Conservation (phyloP, 2,888 invertebrate species). For the Agonopterix alstromeriana region DNA sequence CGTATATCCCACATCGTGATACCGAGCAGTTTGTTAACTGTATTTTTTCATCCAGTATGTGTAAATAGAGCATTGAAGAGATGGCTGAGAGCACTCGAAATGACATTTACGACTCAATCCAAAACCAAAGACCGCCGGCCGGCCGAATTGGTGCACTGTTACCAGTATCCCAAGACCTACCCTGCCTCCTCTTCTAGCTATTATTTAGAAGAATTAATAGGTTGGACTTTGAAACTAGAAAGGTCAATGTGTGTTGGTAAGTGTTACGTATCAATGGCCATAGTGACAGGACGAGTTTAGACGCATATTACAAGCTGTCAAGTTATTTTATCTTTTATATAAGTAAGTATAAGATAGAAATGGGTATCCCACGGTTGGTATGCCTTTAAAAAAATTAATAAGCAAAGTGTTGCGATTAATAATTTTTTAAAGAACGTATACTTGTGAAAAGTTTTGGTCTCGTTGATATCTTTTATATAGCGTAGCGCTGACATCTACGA, state of each 20-base stretch:
- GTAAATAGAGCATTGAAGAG: slow-evolving; percentile 62
- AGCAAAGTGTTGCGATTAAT: no score
- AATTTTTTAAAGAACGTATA: no score
- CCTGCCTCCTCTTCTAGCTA: slow-evolving; percentile 19
- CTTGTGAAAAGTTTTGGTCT: no score
- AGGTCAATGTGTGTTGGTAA: slow-evolving; percentile 44
- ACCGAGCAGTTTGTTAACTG: slow-evolving; percentile 35
- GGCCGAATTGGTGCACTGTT: slow-evolving; percentile 44
- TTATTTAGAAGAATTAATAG: slow-evolving; percentile 15
- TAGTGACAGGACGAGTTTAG: slow-evolving; percentile 60
- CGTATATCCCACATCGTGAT: slow-evolving; percentile 41
- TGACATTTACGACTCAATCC: slow-evolving; percentile 76
- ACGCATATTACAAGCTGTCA: slow-evolving; percentile 59
- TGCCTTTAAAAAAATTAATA: no score
- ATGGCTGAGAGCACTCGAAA: slow-evolving; percentile 58
- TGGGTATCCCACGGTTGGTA: slow-evolving; percentile 50
- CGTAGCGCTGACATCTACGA: no score
- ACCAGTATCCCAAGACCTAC: slow-evolving; percentile 55
- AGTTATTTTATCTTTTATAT: slow-evolving; percentile 47
- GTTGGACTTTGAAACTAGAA: slow-evolving; percentile 20
- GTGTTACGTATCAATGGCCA: slow-evolving; percentile 43
- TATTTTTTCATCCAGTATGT: slow-evolving; percentile 44
- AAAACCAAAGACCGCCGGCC: slow-evolving; percentile 56
- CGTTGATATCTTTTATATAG: no score
- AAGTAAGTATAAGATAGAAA: slow-evolving; percentile 27